Evolutionary conservation across 2,797 vertebrate genomes (phyloP).

Genomic region (Spea hammondii): DNA sequence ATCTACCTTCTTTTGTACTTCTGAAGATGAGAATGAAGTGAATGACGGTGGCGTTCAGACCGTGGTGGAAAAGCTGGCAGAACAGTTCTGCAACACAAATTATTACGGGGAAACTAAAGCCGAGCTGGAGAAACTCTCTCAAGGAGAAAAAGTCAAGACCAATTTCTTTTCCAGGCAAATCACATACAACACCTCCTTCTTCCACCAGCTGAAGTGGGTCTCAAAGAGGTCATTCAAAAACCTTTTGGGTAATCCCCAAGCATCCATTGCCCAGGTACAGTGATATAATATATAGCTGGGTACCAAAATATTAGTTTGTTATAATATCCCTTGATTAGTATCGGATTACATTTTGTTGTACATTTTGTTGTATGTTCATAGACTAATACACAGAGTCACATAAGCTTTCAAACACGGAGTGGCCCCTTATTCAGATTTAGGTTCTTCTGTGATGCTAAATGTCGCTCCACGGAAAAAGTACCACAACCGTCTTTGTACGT

Average conservation of each 20-base stretch:
- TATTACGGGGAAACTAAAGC: conserved; percentile 70
- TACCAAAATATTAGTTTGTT: no score
- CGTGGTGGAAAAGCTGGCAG: conserved; percentile 74
- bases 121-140: conserved; percentile 69
- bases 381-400: no score
- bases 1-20: conserved; percentile 20
- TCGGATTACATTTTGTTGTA: no score
- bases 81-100: conserved; percentile 72
- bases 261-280: conserved; percentile 86
- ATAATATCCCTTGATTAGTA: no score
- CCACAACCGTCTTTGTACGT: no score
- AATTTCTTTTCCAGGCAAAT: conserved; percentile 60
- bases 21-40: conserved; percentile 53
- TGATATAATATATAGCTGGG: neutral
- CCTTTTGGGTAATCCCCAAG: conserved; percentile 83
- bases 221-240: conserved; percentile 83
- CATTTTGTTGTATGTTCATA: no score
- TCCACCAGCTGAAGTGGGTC: conserved; percentile 86
- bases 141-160: conserved; percentile 57
- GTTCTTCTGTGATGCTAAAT: no score
- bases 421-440: no score
- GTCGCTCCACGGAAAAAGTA: no score
- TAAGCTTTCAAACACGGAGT: no score
- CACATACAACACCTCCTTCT: conserved; percentile 82
- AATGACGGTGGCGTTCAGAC: conserved; percentile 50